Conservation (phyloP, 1,140 invertebrate genomes). For the Saccostrea glomerata region DNA sequence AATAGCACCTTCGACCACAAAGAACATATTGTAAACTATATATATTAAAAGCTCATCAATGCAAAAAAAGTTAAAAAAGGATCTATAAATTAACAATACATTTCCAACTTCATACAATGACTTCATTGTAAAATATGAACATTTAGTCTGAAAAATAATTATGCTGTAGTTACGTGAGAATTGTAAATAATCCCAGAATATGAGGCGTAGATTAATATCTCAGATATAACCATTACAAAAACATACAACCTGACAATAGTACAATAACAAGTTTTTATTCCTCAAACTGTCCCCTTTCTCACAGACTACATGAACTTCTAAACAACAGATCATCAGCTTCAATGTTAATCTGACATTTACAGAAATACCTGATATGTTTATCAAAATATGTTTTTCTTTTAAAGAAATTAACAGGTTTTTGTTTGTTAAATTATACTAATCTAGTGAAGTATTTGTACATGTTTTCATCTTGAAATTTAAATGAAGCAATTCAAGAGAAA, state of each 20-base stretch:
- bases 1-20: constrained; percentile 32
- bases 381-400: background rate
- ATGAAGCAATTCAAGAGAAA: background rate
- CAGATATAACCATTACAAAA: background rate
- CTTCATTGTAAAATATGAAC: background rate
- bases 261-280: background rate
- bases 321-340: background rate
- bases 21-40: constrained; percentile 30
- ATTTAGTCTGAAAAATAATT: constrained; percentile 2
- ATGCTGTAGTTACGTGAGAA: constrained; percentile 30
- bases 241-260: constrained; percentile 21
- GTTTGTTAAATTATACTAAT: background rate
- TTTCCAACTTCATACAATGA: background rate
- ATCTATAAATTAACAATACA: constrained; percentile 10
- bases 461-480: background rate
- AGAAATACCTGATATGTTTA: background rate
- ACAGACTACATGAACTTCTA: background rate
- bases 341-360: background rate
- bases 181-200: background rate
- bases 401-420: background rate
- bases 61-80: background rate
- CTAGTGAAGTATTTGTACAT: background rate
- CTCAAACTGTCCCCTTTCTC: background rate
- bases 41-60: constrained; percentile 14
- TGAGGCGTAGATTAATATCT: constrained; percentile 1